These are phyloP conservation scores for Mormyrops attenuatus DNA, from an alignment of 2,797 vertebrate genomes.

Conservation along the genomic window DNA sequence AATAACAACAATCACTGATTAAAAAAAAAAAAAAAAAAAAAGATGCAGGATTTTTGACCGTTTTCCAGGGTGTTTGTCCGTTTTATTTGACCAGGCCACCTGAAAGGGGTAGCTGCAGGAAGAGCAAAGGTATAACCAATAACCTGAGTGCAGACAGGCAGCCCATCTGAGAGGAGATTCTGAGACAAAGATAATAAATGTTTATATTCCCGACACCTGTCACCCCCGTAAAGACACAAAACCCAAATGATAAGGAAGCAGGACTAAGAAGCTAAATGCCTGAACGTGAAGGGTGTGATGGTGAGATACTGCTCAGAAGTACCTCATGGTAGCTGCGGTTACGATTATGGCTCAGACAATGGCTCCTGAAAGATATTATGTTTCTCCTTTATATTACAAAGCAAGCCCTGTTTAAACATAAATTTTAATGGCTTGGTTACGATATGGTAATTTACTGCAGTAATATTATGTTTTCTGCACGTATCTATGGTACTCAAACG, in stretches of 20 bases:
- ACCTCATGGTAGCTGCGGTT: background rate
- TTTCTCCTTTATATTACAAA: background rate
- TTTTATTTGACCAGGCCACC: background rate
- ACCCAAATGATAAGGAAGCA: background rate
- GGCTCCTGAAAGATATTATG: slow-evolving; percentile 3
- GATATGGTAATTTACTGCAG: background rate
- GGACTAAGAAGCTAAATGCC: background rate
- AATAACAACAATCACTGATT: too few species aligned
- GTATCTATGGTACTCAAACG: background rate
- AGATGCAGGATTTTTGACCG: background rate
- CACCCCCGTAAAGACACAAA: background rate
- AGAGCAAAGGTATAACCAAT: background rate
- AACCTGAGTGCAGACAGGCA: background rate
- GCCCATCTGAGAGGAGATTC: background rate
- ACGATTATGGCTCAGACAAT: background rate
- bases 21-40: too few species aligned
- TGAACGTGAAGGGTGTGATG: background rate
- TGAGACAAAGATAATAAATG: background rate
- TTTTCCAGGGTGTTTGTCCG: background rate
- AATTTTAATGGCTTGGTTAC: background rate
- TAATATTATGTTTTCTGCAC: slow-evolving; percentile 11
- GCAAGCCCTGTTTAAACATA: background rate
- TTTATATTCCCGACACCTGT: background rate
- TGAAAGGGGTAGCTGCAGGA: background rate
- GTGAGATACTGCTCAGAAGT: background rate